Base-by-base conservation (phyloP, 2,797 vertebrate species). In the Phalloptychus januarius region DNA sequence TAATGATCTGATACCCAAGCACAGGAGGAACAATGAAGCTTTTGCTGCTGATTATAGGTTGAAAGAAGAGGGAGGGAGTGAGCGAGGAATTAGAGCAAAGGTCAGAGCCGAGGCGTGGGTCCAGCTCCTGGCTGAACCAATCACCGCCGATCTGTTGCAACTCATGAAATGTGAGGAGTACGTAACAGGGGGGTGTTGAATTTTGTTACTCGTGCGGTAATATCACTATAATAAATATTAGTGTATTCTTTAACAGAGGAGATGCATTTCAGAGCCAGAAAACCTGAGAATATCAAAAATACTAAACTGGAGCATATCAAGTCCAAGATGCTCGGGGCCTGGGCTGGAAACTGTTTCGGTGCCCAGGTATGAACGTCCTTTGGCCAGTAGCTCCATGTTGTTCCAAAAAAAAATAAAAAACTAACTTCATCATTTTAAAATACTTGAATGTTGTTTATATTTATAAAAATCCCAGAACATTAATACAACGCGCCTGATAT, bases 1-100 rank as follows among this genome's bases (percentile, higher is more conserved):
- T 95, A 95, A 95, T 94, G 92, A 94, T 89, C 89, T 89, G 90
- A 93, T 88, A 93, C 85, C 85, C 90, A 90, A 88, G 89, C 88
- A 85, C 84, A 67, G 77, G 85, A 89, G 79, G 90, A 95, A 95
- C 95, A 95, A 95, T 95, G 91, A 89, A 80, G 91, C 91, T 85
- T 94, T 95, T 93, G 89, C 88, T 94, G 86, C 79, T 69, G 93
- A 92, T 94, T 93, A 92, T 79, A 86, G 86, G 89, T 93, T 93
- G 89, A 90, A 92, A 72, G 1, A 71, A 80, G 76, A 80, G 73
- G 75, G 63, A 72, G 81, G 77, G 81, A 71, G 52, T 2, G 56
- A 69, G 77, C 15, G 61, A 75, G 80, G 81, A 87, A 91, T 91
- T 91, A 87, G 90, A 84, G 85, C 85, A 93, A 93, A 95, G 94